Base-by-base conservation (phyloP, 2,113 vertebrate species). In the Tragulus kanchil region DNA sequence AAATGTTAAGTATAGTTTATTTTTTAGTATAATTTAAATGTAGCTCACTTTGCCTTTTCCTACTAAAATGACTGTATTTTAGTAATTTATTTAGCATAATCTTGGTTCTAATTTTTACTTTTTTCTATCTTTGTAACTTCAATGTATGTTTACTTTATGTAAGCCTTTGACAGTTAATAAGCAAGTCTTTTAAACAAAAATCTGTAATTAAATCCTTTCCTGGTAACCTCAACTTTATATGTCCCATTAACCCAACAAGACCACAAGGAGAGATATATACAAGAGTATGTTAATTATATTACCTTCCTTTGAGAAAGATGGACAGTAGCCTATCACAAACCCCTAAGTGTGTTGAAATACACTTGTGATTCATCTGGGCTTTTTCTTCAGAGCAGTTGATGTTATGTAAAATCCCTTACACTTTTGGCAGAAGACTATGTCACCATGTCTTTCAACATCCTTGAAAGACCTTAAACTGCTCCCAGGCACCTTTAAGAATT, bases 151-250 rank as follows among this genome's bases (percentile, higher is more conserved):
- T 42, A 19, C 8, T 16, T 95, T 61, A 69, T 75, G 17, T 79
- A 96, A 91, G 13, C n/a, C 2, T 21, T 71, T 45, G 14, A 8
- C 48, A 87, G 6, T 85, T 58, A 73, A 85, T 82, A 81, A 25
- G 14, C 14, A 78, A 48, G 9, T 64, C 11, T 54, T 87, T 91
- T 69, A 96, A 96, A 69, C 25, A 54, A 96, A 93, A 85, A 89
- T 8, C 75, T 17, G 4, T 1, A 52, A 89, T 85, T 71, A 90
- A 88, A 79, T 96, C 28, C 21, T 92, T 42, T n/a, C n/a, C n/a
- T n/a, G n/a, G 81, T 42, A 88, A 77, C 12, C 10, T 89, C 50
- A 91, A 69, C 1, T 50, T 94, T 83, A 50, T 12, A 56, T 61
- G 1, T 21, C 36, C 11, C 26, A 61, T 86, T 45, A 93, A 67